phyloP scores from a whole-genome alignment of 1,140 invertebrate genomes.

The Sipha flava region DNA sequence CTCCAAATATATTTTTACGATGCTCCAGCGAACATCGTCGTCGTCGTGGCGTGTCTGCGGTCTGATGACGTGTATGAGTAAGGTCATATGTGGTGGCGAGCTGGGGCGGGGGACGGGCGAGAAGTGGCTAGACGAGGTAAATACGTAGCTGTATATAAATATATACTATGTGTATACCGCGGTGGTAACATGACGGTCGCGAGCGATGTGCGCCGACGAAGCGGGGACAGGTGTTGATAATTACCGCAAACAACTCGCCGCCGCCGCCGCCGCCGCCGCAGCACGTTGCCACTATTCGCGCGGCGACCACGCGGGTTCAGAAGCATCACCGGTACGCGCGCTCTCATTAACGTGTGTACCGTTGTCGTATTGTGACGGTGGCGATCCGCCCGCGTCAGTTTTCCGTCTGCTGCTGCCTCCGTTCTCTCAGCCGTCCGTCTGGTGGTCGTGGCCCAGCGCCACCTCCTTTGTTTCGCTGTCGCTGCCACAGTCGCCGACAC shows the following conservation, averaged over 20 bases:
- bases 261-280: background rate
- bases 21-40: too few relatives aligned
- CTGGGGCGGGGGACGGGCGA: too few relatives aligned
- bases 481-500: background rate
- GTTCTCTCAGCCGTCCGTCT: background rate
- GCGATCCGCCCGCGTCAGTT: background rate
- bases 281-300: background rate
- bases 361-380: background rate
- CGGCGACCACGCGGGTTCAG: background rate
- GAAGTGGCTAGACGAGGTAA: background rate
- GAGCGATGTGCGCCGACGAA: background rate
- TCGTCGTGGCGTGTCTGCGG: too few relatives aligned
- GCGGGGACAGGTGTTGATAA: slow-evolving; percentile 16
- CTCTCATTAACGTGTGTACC: background rate
- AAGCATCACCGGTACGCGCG: background rate
- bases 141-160: background rate
- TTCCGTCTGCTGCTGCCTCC: background rate
- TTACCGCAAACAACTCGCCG: slow-evolving; percentile 11
- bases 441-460: background rate
- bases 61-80: too few relatives aligned
- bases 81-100: too few relatives aligned
- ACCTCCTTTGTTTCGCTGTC: background rate
- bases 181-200: background rate
- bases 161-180: too few relatives aligned
- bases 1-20: too few relatives aligned